Evolutionary conservation across 1,140 invertebrate genomes (phyloP).

Genomic region (Periplaneta americana): DNA sequence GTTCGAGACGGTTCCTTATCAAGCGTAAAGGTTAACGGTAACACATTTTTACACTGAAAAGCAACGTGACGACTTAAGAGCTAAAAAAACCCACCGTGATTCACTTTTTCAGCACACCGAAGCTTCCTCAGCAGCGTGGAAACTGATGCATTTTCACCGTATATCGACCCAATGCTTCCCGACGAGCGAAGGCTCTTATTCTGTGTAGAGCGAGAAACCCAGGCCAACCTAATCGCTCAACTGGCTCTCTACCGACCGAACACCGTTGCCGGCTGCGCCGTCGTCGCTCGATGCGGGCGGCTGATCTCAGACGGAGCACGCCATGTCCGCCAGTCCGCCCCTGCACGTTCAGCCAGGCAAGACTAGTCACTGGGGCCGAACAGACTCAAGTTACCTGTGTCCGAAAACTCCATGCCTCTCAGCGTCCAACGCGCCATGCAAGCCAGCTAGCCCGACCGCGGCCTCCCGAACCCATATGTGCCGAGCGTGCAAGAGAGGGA

Average conservation of each 20-base stretch:
- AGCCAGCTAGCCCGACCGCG: background rate
- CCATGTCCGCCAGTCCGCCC: background rate
- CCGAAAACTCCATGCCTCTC: background rate
- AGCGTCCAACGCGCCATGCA: background rate
- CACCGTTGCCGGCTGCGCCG: slow-evolving; percentile 6
- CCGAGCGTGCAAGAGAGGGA: slow-evolving; percentile 12
- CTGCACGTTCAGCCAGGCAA: background rate
- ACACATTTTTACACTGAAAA: background rate
- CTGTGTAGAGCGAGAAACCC: background rate
- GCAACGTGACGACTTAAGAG: background rate
- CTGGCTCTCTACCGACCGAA: slow-evolving; percentile 2
- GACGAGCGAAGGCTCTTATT: background rate
- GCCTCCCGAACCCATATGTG: slow-evolving; percentile 14
- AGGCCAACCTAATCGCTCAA: slow-evolving; percentile 11
- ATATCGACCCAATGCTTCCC: background rate
- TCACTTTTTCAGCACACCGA: background rate
- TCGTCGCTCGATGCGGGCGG: slow-evolving; percentile 1
- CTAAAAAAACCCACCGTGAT: background rate
- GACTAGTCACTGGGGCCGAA: background rate
- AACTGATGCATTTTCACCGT: background rate
- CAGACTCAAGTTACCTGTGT: background rate
- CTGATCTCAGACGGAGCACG: background rate
- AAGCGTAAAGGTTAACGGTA: background rate
- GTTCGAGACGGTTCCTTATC: background rate
- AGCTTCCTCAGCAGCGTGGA: background rate